phyloP scores from a whole-genome alignment of 1,140 invertebrate species.

The Trichonephila clavipes region DNA sequence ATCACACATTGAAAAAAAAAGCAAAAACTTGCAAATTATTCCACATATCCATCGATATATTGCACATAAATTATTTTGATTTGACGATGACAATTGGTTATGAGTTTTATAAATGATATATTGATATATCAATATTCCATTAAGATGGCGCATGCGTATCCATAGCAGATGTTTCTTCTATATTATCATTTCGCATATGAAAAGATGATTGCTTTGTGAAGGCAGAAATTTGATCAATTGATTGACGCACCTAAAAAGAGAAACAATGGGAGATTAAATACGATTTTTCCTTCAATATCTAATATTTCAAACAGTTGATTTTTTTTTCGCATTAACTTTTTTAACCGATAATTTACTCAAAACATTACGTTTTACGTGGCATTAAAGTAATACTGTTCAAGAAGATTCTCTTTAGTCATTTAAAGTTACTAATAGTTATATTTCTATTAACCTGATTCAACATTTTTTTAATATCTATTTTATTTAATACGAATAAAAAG shows the following conservation, averaged over 20 bases:
- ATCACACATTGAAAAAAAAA: background rate
- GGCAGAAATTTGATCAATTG: conserved; percentile 64
- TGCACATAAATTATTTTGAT: background rate
- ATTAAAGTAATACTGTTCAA: too few species aligned
- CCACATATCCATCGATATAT: background rate
- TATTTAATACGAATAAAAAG: too few species aligned
- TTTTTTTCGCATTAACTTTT: background rate
- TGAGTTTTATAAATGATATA: background rate
- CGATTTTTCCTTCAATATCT: too few species aligned
- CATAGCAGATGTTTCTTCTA: conserved; percentile 9
- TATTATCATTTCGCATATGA: conserved; percentile 26
- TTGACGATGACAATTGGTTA: background rate
- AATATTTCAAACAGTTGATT: too few species aligned
- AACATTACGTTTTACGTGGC: too few species aligned
- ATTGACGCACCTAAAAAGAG: conserved; percentile 55
- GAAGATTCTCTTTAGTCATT: too few species aligned
- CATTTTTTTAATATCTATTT: too few species aligned
- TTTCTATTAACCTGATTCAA: too few species aligned
- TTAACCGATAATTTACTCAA: background rate
- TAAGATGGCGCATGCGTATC: conserved; percentile 1
- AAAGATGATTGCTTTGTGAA: conserved; percentile 50
- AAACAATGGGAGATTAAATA: background rate
- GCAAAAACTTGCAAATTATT: background rate
- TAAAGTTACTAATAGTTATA: too few species aligned
- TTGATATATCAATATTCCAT: background rate